Base-by-base conservation (phyloP, 1,140 invertebrate species). In the Heliconius hewitsoni region DNA sequence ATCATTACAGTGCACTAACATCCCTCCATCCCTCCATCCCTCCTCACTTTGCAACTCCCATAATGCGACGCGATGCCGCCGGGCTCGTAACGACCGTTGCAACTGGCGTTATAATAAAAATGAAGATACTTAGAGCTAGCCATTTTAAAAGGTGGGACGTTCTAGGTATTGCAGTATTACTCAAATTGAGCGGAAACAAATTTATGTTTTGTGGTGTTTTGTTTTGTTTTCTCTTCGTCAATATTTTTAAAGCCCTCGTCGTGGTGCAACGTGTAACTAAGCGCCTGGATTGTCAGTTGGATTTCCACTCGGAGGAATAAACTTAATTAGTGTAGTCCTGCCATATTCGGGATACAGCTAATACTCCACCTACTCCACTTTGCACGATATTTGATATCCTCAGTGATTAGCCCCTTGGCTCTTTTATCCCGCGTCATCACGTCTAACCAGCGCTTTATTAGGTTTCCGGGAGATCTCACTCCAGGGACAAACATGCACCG, bases 81-180 rank as follows among this genome's bases (percentile, higher is more conserved):
- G n/a, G 66, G 16, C 76, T 73, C 30, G 39, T 78, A 81, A 81
- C 76, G 76, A 78, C 73, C 73, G 34, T 57, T 60, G 75, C 75
- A n/a, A 78, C 57, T 81, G 76, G 57, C 80, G 55, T 81, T 78
- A 75, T 81, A 78, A 81, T 81, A 81, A 75, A 78, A 81, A 81
- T 81, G 73, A 75, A 74, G 70, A 81, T 50, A 73, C 66, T 71
- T 77, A 72, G 71, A 72, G 71, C 71, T 72, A 11, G 71, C 71
- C 71, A n/a, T 72, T 72, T 72, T 72, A 39, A 72, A 72, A 72
- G 60, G 60, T 60, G 57, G 57, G 52, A 55, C 52, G 52, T 55
- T 55, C 52, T n/a, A 55, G 18, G 18, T 57, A 57, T n/a, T 66
- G 27, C 60, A 27, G 11, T 66, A 30, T 13, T 27, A 30, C 60